A percentile compares a stretch with the other conserved stretches of the same genome.
Conservation (phyloP, 2,797 vertebrate species). For the Chromis chromis region DNA sequence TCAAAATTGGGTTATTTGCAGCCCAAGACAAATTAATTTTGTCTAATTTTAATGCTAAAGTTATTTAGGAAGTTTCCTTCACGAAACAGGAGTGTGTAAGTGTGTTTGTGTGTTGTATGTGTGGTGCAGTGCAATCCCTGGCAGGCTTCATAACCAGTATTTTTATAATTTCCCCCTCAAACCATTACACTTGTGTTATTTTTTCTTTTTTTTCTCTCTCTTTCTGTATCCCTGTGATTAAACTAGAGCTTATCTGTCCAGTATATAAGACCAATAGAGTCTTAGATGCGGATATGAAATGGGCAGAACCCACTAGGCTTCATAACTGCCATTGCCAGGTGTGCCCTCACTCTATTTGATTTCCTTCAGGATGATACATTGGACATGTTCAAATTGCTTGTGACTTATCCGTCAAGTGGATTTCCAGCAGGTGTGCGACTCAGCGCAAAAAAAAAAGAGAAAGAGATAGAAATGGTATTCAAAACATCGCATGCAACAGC, state of each 20-base stretch:
- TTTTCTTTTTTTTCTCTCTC: slow-evolving; percentile 2
- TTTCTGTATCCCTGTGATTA: slow-evolving; percentile 19
- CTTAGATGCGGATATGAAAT: slow-evolving; percentile 44
- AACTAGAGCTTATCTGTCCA: slow-evolving; percentile 32
- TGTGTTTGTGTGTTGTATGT: background rate
- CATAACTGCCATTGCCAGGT: slow-evolving; percentile 47
- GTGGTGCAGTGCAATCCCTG: background rate
- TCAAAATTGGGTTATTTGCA: background rate
- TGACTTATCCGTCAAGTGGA: slow-evolving; percentile 66
- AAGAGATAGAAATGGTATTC: slow-evolving; percentile 53
- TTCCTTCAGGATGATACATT: slow-evolving; percentile 70
- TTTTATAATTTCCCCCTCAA: slow-evolving; percentile 15
- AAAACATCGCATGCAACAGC: slow-evolving; percentile 54
- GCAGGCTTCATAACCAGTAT: slow-evolving; percentile 27
- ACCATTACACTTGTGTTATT: slow-evolving; percentile 5
- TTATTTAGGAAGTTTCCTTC: too few relatives aligned
- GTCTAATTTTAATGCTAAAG: background rate
- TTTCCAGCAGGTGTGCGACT: slow-evolving; percentile 56
- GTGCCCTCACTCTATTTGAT: slow-evolving; percentile 62
- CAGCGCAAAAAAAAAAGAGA: slow-evolving; percentile 7
- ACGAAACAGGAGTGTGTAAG: too few relatives aligned
- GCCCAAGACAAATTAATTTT: background rate
- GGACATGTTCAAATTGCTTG: slow-evolving; percentile 64
- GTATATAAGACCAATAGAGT: slow-evolving; percentile 43
- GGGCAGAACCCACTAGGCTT: slow-evolving; percentile 40